phyloP scores from a whole-genome alignment of 2,113 vertebrate genomes.

The Campylorhamphus procurvoides region DNA sequence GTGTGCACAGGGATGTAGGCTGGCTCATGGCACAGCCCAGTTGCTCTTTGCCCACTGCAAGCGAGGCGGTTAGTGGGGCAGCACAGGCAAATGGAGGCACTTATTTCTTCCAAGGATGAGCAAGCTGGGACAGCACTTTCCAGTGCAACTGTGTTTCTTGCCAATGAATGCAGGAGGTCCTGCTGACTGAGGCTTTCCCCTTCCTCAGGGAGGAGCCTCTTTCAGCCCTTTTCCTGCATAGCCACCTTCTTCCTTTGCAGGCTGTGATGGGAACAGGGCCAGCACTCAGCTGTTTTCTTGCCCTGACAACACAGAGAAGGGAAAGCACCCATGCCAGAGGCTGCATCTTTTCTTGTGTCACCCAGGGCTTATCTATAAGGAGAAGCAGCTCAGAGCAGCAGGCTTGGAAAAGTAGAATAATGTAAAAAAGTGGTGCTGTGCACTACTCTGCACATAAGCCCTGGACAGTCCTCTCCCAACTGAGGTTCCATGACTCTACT shows the following conservation, averaged over 20 bases:
- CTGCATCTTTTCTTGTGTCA: neutral
- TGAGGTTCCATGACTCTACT: neutral
- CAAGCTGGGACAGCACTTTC: neutral
- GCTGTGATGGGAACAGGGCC: neutral
- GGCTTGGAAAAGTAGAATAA: neutral
- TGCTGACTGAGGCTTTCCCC: neutral
- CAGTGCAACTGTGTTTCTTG: neutral
- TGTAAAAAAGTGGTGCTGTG: neutral
- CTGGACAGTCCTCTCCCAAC: neutral
- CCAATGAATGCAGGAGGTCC: neutral
- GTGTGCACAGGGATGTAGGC: rapidly evolving
- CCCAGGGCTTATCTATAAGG: neutral
- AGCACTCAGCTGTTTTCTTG: neutral
- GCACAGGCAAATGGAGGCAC: neutral
- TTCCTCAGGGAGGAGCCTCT: neutral
- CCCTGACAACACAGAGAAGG: neutral
- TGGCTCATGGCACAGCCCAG: neutral
- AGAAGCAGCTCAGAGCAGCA: neutral
- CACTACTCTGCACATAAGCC: rapidly evolving
- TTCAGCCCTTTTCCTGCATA: neutral
- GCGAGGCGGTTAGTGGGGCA: neutral
- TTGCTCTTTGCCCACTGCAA: neutral
- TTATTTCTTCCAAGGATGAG: neutral
- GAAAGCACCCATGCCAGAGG: neutral
- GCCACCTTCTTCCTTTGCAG: neutral